phyloP scores from a whole-genome alignment of 2,888 invertebrate genomes.

The Cheilosia impressa region DNA sequence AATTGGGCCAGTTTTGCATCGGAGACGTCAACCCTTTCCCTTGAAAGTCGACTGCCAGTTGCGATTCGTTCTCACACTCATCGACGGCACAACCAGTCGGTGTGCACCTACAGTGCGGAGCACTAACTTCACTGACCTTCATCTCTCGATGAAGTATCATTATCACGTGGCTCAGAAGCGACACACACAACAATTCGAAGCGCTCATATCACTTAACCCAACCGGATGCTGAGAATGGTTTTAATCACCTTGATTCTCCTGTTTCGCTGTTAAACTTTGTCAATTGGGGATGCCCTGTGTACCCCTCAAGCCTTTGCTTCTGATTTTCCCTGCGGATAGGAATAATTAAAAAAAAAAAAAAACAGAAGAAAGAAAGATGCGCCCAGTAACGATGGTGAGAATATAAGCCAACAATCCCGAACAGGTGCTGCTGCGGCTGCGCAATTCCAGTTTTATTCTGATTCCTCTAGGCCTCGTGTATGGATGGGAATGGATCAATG shows the following conservation, averaged over 20 bases:
- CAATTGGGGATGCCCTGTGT: constrained; percentile 55
- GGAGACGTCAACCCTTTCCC: background rate
- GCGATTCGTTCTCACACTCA: constrained; percentile 32
- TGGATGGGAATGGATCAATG: constrained; percentile 64
- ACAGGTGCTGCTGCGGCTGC: constrained; percentile 62
- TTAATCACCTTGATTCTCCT: constrained; percentile 71
- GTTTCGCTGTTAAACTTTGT: constrained; percentile 48
- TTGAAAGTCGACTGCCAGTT: constrained; percentile 5
- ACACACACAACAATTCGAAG: constrained; percentile 12
- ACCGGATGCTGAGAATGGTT: constrained; percentile 67
- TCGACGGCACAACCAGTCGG: constrained; percentile 42
- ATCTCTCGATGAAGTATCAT: constrained; percentile 49
- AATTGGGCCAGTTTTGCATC: background rate
- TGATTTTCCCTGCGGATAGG: constrained; percentile 48
- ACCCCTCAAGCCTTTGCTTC: constrained; percentile 27
- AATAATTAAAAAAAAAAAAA: constrained; percentile 65
- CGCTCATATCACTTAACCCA: constrained; percentile 38
- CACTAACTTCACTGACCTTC: constrained; percentile 66
- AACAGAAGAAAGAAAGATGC: constrained; percentile 17
- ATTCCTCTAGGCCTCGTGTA: constrained; percentile 54
- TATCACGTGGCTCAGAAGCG: constrained; percentile 59
- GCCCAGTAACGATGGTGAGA: constrained; percentile 56
- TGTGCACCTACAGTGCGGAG: constrained; percentile 1
- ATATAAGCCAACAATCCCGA: constrained; percentile 59
- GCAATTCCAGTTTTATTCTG: constrained; percentile 68